phyloP scores from a whole-genome alignment of 2,797 vertebrate genomes.

The Eidolon dupreanum region DNA sequence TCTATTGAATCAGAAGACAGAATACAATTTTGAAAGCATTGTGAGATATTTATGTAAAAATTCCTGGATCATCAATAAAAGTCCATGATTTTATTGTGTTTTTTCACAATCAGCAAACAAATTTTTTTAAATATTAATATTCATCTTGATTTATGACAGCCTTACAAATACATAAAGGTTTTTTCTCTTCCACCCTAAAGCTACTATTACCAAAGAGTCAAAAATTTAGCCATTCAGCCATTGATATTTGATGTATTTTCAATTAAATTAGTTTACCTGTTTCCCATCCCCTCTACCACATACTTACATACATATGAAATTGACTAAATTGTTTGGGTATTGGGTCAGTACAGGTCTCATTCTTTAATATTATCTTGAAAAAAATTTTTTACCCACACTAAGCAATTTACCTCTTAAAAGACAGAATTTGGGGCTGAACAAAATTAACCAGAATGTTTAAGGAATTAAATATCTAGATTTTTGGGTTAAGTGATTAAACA shows the following conservation, averaged over 20 bases:
- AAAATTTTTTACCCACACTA: background rate
- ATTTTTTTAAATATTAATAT: background rate
- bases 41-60: background rate
- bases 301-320: background rate
- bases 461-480: slow-evolving; percentile 24
- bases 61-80: background rate
- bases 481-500: background rate
- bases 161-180: background rate
- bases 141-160: background rate
- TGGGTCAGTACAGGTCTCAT: background rate
- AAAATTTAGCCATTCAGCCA: background rate
- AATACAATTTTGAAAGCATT: background rate
- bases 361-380: slow-evolving; percentile 1
- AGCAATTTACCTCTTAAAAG: slow-evolving; percentile 4
- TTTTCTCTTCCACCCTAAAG: background rate
- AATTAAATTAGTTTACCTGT: background rate
- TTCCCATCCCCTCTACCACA: background rate
- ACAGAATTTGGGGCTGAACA: background rate
- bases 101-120: background rate
- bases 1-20: background rate
- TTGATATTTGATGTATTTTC: background rate
- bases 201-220: background rate
- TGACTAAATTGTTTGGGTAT: background rate
- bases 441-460: slow-evolving; percentile 13
- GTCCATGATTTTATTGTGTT: background rate